Percentiles rank a stretch among this genome's conserved stretches.
phyloP scores from a whole-genome alignment of 2,888 invertebrate species.

The Chrysolina haemoptera region DNA sequence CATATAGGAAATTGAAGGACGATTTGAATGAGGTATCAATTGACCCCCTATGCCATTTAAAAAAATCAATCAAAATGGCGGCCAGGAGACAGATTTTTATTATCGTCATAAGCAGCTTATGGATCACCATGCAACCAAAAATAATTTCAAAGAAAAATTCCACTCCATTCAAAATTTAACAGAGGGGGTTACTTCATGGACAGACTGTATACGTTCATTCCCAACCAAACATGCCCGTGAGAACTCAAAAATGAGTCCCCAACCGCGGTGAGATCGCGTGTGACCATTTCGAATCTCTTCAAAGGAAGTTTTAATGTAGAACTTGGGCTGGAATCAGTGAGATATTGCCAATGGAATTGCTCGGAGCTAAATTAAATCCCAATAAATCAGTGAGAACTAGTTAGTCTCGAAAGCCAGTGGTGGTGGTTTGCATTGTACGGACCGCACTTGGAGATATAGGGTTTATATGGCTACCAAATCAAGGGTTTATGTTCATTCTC shows the following conservation, averaged over 20 bases:
- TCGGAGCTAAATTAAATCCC: slow-evolving; percentile 34
- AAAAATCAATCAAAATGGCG: too few relatives aligned
- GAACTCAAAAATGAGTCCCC: slow-evolving; percentile 9
- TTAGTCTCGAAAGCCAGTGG: slow-evolving; percentile 11
- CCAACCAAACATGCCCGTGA: neutral
- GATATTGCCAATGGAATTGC: slow-evolving; percentile 32
- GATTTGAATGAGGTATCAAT: too few relatives aligned
- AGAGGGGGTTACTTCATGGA: too few relatives aligned
- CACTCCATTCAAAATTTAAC: too few relatives aligned
- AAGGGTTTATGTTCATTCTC: neutral
- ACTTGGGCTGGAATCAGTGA: slow-evolving; percentile 25
- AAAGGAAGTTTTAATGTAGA: slow-evolving; percentile 16
- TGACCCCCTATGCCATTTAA: too few relatives aligned
- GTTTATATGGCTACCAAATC: neutral
- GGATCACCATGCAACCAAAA: too few relatives aligned
- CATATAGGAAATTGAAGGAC: too few relatives aligned
- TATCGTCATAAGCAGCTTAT: too few relatives aligned
- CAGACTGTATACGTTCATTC: too few relatives aligned
- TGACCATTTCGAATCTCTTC: neutral
- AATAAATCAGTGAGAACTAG: slow-evolving; percentile 36
- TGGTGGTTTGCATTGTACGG: slow-evolving; percentile 12
- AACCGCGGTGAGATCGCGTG: slow-evolving; percentile 7
- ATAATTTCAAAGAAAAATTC: too few relatives aligned
- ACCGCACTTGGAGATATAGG: neutral
- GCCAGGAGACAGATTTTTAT: too few relatives aligned